Base-by-base conservation (phyloP, 2,797 vertebrate species). In the Mormyrops attenuatus region DNA sequence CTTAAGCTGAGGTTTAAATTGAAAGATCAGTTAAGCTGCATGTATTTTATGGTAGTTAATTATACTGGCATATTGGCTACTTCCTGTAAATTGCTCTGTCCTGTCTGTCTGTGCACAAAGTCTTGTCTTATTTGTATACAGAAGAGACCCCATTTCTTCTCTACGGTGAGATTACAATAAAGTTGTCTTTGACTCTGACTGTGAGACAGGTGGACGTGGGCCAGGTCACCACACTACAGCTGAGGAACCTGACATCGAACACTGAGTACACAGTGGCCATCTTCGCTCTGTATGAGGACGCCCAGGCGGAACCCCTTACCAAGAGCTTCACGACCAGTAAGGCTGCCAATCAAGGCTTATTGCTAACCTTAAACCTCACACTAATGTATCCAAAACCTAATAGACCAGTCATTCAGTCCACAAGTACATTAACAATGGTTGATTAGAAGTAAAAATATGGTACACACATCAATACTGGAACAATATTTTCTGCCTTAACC, bases 261-360 rank as follows among this genome's bases (percentile, higher is more conserved):
- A 99, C 97, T 0, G 97, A 99, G 88, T 99, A 99, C 91, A 98
- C 97, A 0, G 94, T 97, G 0, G 97, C 97, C 1, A 94, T 99
- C 87, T 97, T 98, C 60, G 97, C 98, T 26, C 47, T 97, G 3
- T 99, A 98, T 17, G 95, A 97, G 0, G 97, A 98, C 91, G 98
- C 98, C 5, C 97, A 97, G 90, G 97, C 98, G 0, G 96, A 98
- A 73, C 96, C 97, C 0, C 95, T 97, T 88, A 98, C 96, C 0
- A 97, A 97, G 88, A 97, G 95, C 89, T 98, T 99, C 93, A 97
- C 95, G 88, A 99, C 98, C 8, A 95, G 98, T 99, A 94, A 93
- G 95, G 69, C 55, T 4, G 30, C 4, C 44, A 73, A 15, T 17
- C 49, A 20, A 17, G 20, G 77, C 6, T 49, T 84, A 13, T 69